A percentile compares a stretch with the other conserved stretches of the same genome.
These are phyloP conservation scores for Aleiodes leptofemur DNA, from an alignment of 2,888 invertebrate species.

Conservation along the genomic window DNA sequence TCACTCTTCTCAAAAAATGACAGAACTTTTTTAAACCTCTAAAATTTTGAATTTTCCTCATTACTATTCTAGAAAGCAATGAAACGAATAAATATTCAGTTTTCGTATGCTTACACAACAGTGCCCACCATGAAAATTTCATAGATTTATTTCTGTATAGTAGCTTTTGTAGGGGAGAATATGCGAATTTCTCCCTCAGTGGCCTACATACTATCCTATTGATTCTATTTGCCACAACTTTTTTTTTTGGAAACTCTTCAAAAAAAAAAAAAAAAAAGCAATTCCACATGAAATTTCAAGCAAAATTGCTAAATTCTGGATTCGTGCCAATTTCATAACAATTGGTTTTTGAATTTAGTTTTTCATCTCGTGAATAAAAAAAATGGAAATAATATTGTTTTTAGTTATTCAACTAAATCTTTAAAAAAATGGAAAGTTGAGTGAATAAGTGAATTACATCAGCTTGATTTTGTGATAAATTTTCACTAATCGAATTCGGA, in stretches of 20 bases:
- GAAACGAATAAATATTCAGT: too few species aligned
- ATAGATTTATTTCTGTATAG: slow-evolving; percentile 10
- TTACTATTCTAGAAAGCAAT: too few species aligned
- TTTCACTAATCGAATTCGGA: too few species aligned
- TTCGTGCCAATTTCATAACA: too few species aligned
- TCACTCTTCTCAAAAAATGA: slow-evolving; percentile 10
- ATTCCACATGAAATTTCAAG: neutral
- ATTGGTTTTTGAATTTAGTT: too few species aligned
- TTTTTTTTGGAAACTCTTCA: neutral
- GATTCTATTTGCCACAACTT: neutral
- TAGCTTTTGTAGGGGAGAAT: neutral
- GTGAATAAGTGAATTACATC: too few species aligned
- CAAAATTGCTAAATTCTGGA: too few species aligned
- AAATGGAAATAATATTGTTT: too few species aligned
- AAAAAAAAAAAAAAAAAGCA: neutral
- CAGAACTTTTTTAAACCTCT: neutral
- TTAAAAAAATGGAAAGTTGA: too few species aligned
- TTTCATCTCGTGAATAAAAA: too few species aligned
- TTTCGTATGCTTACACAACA: slow-evolving; percentile 1
- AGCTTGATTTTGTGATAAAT: too few species aligned
- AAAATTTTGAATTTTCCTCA: neutral
- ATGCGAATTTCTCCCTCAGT: slow-evolving; percentile 25
- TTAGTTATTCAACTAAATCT: too few species aligned
- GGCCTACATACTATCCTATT: slow-evolving; percentile 22
- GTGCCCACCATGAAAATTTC: slow-evolving; percentile 18